These are phyloP conservation scores for Telenomus remus DNA, from an alignment of 1,140 invertebrate genomes.

Conservation along the genomic window DNA sequence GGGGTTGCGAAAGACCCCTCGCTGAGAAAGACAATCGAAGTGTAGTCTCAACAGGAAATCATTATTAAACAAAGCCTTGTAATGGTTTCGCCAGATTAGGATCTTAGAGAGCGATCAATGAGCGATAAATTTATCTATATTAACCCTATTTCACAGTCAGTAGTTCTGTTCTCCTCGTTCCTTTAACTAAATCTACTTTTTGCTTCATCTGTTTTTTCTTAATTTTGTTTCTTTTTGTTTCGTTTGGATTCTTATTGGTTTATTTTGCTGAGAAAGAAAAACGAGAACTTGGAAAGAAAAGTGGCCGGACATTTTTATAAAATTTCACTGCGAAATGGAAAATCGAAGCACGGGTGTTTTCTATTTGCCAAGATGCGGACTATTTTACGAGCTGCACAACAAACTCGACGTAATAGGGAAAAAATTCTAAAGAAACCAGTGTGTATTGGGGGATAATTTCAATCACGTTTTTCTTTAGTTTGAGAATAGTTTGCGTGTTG, in stretches of 20 bases:
- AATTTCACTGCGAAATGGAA: slow-evolving; percentile 24
- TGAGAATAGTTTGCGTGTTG: too few relatives aligned
- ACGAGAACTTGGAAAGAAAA: slow-evolving; percentile 13
- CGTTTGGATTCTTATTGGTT: neutral
- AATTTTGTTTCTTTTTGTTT: neutral
- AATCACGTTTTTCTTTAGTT: neutral
- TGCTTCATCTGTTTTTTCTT: neutral
- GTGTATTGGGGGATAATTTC: slow-evolving; percentile 28
- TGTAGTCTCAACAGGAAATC: slow-evolving; percentile 24
- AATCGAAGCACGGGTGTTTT: slow-evolving; percentile 26
- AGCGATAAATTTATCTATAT: neutral
- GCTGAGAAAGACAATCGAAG: slow-evolving; percentile 29
- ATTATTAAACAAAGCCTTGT: slow-evolving; percentile 9
- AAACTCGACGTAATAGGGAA: slow-evolving; percentile 13
- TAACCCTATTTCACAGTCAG: neutral
- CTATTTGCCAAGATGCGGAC: slow-evolving; percentile 20
- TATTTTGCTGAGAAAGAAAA: neutral
- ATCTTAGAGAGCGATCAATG: neutral
- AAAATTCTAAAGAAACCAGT: slow-evolving; percentile 12
- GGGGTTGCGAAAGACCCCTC: slow-evolving; percentile 3
- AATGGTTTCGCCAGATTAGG: slow-evolving; percentile 24
- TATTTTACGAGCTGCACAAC: slow-evolving; percentile 29
- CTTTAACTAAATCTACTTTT: neutral
- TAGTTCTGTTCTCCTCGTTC: neutral
- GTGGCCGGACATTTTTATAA: slow-evolving; percentile 22